phyloP scores from a whole-genome alignment of 2,888 invertebrate genomes.

The Drosophila peninsularis region DNA sequence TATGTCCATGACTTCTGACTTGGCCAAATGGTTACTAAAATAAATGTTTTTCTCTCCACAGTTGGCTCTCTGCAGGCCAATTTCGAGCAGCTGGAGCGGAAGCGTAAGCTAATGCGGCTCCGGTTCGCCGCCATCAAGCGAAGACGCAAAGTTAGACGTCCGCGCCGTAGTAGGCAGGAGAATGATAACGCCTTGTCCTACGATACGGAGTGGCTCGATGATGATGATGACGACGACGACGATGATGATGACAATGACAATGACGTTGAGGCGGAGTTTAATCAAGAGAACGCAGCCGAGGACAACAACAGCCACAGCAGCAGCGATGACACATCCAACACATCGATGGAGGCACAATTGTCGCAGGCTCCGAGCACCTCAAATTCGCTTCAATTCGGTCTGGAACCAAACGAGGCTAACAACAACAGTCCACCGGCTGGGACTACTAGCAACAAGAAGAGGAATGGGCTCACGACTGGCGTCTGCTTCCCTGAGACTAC shows the following conservation, averaged over 20 bases:
- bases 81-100: slow-evolving; percentile 51
- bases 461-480: slow-evolving; percentile 30
- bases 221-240: slow-evolving; percentile 29
- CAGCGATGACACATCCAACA: slow-evolving; percentile 56
- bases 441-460: slow-evolving; percentile 46
- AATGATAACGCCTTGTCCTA: slow-evolving; percentile 35
- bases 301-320: slow-evolving; percentile 22
- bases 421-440: slow-evolving; percentile 53
- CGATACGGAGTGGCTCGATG: slow-evolving; percentile 47
- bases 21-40: slow-evolving; percentile 1
- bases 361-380: slow-evolving; percentile 72
- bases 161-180: slow-evolving; percentile 39
- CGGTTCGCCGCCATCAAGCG: slow-evolving; percentile 49
- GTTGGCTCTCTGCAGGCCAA: slow-evolving; percentile 51
- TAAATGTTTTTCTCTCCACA: slow-evolving; percentile 15
- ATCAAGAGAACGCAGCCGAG: slow-evolving; percentile 19
- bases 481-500: slow-evolving; percentile 49
- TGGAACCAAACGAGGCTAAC: slow-evolving; percentile 54
- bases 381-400: slow-evolving; percentile 43
- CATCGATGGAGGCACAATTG: slow-evolving; percentile 70
- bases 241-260: slow-evolving; percentile 37
- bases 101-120: slow-evolving; percentile 51
- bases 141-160: slow-evolving; percentile 29
- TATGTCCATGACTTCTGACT: slow-evolving; percentile 6
- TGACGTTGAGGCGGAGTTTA: slow-evolving; percentile 4